Percentiles rank a stretch among this genome's conserved stretches.
phyloP scores from a whole-genome alignment of 2,888 invertebrate genomes.

The Hirtodrosophila trivittata region DNA sequence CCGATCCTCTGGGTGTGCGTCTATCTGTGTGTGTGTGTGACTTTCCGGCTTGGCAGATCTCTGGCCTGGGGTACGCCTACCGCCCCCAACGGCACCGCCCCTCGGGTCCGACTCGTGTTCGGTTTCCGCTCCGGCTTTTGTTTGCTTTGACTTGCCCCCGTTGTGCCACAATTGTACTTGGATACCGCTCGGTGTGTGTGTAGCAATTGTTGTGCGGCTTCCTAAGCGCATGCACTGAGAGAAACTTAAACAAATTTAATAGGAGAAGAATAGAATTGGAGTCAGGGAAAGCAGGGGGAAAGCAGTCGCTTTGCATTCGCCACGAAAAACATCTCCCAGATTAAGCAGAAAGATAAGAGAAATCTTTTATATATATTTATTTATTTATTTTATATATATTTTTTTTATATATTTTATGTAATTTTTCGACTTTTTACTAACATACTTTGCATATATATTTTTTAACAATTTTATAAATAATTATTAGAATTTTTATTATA shows the following conservation, averaged over 20 bases:
- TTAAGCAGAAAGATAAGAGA: too few species aligned
- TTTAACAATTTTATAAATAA: too few species aligned
- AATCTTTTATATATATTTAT: too few species aligned
- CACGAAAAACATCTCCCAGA: too few species aligned
- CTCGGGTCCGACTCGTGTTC: conserved; percentile 18
- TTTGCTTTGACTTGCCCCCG: conserved; percentile 38
- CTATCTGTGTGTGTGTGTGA: conserved; percentile 18
- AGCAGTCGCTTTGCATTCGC: too few species aligned
- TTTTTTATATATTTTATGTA: too few species aligned
- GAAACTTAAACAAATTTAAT: conserved; percentile 17
- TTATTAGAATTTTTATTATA: too few species aligned
- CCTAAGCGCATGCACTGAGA: conserved; percentile 37
- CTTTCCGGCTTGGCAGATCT: conserved; percentile 45
- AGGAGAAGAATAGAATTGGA: too few species aligned
- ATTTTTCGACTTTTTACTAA: too few species aligned
- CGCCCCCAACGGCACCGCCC: conserved; percentile 24
- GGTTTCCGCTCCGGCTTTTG: conserved; percentile 56
- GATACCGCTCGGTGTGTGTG: conserved; percentile 12
- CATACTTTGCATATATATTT: too few species aligned
- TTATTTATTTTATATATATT: too few species aligned
- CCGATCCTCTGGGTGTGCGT: conserved; percentile 12
- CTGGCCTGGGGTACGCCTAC: conserved; percentile 10
- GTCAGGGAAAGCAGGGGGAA: neutral
- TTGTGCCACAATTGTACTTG: conserved; percentile 37
- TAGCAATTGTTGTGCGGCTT: conserved; percentile 33